These are phyloP conservation scores for Tinea trinotella DNA, from an alignment of 2,888 invertebrate genomes.

Conservation along the genomic window DNA sequence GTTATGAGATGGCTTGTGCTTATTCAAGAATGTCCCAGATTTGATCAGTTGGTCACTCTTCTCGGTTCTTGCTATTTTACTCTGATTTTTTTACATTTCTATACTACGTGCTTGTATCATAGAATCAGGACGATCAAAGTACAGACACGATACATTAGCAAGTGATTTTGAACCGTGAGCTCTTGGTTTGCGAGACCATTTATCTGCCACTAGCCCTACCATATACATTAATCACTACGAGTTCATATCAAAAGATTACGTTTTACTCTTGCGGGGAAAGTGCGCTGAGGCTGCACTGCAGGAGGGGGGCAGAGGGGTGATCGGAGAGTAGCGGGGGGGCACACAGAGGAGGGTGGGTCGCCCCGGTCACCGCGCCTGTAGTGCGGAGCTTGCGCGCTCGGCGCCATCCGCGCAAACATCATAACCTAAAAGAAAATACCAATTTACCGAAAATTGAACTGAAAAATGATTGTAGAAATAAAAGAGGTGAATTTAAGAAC, in stretches of 20 bases:
- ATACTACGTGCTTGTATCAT: too few species aligned
- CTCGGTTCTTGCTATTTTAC: too few species aligned
- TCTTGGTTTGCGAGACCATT: too few species aligned
- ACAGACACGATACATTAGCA: too few species aligned
- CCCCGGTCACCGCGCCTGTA: conserved; percentile 57
- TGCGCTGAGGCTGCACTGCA: conserved; percentile 21
- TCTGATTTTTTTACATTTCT: too few species aligned
- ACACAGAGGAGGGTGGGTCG: conserved; percentile 40
- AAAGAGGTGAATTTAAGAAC: conserved; percentile 42
- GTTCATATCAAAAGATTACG: conserved; percentile 9
- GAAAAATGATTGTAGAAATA: conserved; percentile 65
- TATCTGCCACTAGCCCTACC: too few species aligned
- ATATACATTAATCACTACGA: background rate
- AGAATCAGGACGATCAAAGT: too few species aligned
- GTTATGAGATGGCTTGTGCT: too few species aligned
- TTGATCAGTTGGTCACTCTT: too few species aligned
- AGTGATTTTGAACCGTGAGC: too few species aligned
- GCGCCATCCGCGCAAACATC: conserved; percentile 26
- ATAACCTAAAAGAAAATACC: background rate
- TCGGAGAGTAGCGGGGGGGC: conserved; percentile 24
- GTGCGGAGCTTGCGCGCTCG: conserved; percentile 63
- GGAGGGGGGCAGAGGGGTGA: conserved; percentile 25
- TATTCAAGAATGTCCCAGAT: too few species aligned
- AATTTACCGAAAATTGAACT: background rate
- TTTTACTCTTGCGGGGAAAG: conserved; percentile 15